These are phyloP conservation scores for Gibbula magus DNA, from an alignment of 2,888 invertebrate species.

Conservation along the genomic window DNA sequence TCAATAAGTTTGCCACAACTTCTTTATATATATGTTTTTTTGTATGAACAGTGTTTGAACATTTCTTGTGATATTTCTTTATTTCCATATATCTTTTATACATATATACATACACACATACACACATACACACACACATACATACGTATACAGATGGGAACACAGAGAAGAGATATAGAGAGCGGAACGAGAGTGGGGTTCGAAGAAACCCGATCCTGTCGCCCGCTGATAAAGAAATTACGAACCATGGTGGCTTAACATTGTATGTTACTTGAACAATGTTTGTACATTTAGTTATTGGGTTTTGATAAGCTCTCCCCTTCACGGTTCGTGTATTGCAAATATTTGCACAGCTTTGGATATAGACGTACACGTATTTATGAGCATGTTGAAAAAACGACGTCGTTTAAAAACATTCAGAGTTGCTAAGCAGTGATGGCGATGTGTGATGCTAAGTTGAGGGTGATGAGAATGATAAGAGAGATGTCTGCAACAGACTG, in stretches of 20 bases:
- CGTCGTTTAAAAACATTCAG: slow-evolving; percentile 7
- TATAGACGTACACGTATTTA: background rate
- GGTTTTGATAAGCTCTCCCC: slow-evolving; percentile 9
- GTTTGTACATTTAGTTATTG: background rate
- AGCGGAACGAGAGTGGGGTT: background rate
- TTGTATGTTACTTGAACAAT: slow-evolving; percentile 14
- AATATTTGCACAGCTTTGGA: slow-evolving; percentile 11
- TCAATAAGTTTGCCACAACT: too few relatives aligned
- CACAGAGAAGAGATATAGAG: background rate
- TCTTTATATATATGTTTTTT: too few relatives aligned
- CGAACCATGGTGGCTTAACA: background rate
- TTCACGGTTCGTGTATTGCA: background rate
- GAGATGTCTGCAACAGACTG: too few relatives aligned
- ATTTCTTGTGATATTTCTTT: too few relatives aligned
- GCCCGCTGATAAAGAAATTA: slow-evolving; percentile 21
- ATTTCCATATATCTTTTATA: too few relatives aligned
- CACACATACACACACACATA: background rate
- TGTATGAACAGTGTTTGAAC: too few relatives aligned
- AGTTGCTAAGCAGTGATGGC: too few relatives aligned
- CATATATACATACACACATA: background rate
- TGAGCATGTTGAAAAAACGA: background rate
- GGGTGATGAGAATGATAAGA: too few relatives aligned
- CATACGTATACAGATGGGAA: background rate
- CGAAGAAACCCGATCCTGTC: background rate
- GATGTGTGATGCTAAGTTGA: too few relatives aligned